A percentile compares a stretch with the other conserved stretches of the same genome.
These are phyloP conservation scores for Charina bottae DNA, from an alignment of 2,113 vertebrate species.

Conservation along the genomic window DNA sequence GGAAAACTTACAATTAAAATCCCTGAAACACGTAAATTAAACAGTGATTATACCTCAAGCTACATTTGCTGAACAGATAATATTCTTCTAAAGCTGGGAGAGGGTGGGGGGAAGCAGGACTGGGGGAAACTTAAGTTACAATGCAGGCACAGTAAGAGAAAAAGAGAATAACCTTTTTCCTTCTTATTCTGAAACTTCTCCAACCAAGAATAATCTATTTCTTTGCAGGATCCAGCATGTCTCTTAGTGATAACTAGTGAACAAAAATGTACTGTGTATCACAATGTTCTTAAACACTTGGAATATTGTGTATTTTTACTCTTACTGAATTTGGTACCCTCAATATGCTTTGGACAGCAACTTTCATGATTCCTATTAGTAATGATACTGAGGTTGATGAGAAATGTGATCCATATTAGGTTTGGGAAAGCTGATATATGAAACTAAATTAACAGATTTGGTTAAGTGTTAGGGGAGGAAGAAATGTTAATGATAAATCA, in stretches of 20 bases:
- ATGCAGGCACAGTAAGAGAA: not conserved
- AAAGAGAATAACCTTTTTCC: not conserved
- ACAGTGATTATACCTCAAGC: not conserved
- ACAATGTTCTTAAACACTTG: not conserved
- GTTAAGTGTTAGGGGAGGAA: not conserved
- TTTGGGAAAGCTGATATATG: not conserved
- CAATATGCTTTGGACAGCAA: not conserved
- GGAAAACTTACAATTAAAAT: constrained; percentile 15
- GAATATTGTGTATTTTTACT: not conserved
- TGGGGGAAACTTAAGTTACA: not conserved
- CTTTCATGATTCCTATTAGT: not conserved
- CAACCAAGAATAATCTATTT: not conserved
- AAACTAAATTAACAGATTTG: not conserved
- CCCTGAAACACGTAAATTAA: rapidly evolving
- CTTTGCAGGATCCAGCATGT: not conserved
- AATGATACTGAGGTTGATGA: not conserved
- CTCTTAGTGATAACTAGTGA: not conserved
- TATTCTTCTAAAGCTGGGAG: not conserved
- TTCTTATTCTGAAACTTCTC: not conserved
- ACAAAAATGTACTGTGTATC: not conserved
- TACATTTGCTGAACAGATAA: not conserved
- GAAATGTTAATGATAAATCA: not conserved
- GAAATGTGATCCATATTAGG: not conserved
- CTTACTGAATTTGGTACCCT: not conserved
- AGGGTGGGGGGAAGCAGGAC: not conserved